Conservation (phyloP, 2,888 invertebrate species). For the Eledone cirrhosa region DNA sequence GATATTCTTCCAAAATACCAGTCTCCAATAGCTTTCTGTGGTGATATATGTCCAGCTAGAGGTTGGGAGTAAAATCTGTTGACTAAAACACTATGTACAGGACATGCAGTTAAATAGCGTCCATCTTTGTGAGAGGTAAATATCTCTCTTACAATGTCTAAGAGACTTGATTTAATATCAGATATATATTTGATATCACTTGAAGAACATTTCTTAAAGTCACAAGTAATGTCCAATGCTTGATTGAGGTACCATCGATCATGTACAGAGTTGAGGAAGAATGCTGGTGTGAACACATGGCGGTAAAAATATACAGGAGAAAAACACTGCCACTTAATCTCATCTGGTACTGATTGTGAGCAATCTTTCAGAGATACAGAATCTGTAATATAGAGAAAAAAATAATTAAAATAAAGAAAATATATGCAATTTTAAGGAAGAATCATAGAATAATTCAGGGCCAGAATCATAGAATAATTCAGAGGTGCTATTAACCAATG, state of each 20-base stretch:
- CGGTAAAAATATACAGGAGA: conserved; percentile 42
- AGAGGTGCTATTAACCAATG: no score
- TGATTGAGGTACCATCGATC: conserved; percentile 43
- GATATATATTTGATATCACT: conserved; percentile 34
- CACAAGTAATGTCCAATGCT: conserved; percentile 39
- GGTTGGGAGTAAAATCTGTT: conserved; percentile 33
- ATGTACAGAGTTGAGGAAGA: conserved; percentile 44
- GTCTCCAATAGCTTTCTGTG: conserved; percentile 38
- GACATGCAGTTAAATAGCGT: conserved; percentile 43
- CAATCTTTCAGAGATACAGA: conserved; percentile 41
- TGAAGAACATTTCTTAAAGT: conserved; percentile 35
- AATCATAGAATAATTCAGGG: background rate
- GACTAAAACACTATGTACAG: conserved; percentile 38
- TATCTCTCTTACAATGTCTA: conserved; percentile 33
- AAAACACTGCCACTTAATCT: conserved; percentile 43
- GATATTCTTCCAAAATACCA: conserved; percentile 40
- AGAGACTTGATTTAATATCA: conserved; percentile 33
- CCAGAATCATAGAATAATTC: no score
- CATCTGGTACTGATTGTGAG: conserved; percentile 30
- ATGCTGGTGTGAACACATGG: conserved; percentile 42
- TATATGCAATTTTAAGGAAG: background rate
- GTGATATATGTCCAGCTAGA: conserved; percentile 31
- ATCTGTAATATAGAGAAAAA: conserved; percentile 36
- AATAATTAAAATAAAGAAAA: background rate
- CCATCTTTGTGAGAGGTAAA: conserved; percentile 42